Base-by-base conservation (phyloP, 2,797 vertebrate species). In the Phylloscopus collybita region DNA sequence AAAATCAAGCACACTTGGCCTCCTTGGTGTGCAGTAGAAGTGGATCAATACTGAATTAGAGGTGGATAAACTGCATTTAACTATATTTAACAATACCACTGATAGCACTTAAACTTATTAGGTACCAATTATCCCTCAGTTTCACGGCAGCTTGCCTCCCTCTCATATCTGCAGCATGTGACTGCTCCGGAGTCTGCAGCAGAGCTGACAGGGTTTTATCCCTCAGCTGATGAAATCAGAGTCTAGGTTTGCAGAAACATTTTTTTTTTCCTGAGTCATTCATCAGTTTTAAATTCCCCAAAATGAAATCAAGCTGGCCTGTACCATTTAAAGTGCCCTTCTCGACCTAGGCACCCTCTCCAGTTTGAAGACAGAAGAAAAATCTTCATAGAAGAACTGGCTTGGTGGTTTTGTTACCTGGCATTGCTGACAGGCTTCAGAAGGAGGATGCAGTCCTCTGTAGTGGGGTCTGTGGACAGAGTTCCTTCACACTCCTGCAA, bases 41-140 rank as follows among this genome's bases (percentile, higher is more conserved):
- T 66, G 51, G 82, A 95, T 96, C 93, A 74, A 96, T 96, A 91
- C 82, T 84, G 86, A 95, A 93, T 93, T 94, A 95, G 80, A 90
- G 56, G 70, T 84, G 90, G 76, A 93, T 95, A 94, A 92, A 93
- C 90, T 92, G 88, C 85, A 66, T 95, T 95, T 96, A 95, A 95
- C 80, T 92, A 94, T 94, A 97, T 93, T 97, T 94, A 95, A 92
- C 88, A 93, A 42, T 79, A 90, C 76, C 86, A 93, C 92, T 90
- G 92, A 72, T 84, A 94, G 93, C 90, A 92, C 88, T 95, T 95
- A 82, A 93, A 94, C 86, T 89, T 92, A 73, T 85, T 88, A 94
- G 74, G 60, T 89, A 73, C 87, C 86, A 94, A 79, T 95, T 95
- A 94, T 73, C 20, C 54, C 73, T 61, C 62, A 42, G 80, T 94